Base-by-base conservation (phyloP, 2,113 vertebrate species). In the Oceanites oceanicus region DNA sequence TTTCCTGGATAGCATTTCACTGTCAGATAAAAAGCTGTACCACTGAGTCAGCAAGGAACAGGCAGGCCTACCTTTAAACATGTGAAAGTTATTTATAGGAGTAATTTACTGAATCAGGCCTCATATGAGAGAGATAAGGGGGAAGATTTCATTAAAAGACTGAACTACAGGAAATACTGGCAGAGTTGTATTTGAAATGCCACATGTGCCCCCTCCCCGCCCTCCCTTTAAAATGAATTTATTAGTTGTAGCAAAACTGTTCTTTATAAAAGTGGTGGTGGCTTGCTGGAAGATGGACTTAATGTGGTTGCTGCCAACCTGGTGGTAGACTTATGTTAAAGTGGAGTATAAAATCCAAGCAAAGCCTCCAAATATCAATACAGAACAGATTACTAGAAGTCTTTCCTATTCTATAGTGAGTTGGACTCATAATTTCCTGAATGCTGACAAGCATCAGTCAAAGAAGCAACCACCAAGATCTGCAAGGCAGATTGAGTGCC, bases 1-100 rank as follows among this genome's bases (percentile, higher is more conserved):
- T 96, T 94, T 96, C 53, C 86, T 91, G 92, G 73, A 56, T 87
- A 96, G 56, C 19, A 11, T 94, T 97, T 94, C 83, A 58, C 62
- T 84, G 66, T 89, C 73, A 76, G 72, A 71, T 63, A 92, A 47
- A 94, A 87, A 94, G 79, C 27, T 36, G 40, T 84, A 68, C 9
- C 22, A 61, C 59, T 77, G 70, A 95, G 73, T 94, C 91, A 95
- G 83, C 91, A 89, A 94, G 80, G 88, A 87, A 65, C 0, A 1
- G 45, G 17, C 91, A 85, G 22, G 20, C 15, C 53, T 87, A 96
- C 86, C 79, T 96, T 92, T 78, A 94, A 89, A 86, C 44, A 92
- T n/a, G 61, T 91, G 83, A 89, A 94, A 96, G 49, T 58, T 93
- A 92, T 88, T 95, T 92, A 84, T 53, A 78, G 77, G 36, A 86